Evolutionary conservation across 2,888 invertebrate genomes (phyloP), one percentile per base, ranked within the genome.

Genomic region (Psylliodes chrysocephalus): DNA sequence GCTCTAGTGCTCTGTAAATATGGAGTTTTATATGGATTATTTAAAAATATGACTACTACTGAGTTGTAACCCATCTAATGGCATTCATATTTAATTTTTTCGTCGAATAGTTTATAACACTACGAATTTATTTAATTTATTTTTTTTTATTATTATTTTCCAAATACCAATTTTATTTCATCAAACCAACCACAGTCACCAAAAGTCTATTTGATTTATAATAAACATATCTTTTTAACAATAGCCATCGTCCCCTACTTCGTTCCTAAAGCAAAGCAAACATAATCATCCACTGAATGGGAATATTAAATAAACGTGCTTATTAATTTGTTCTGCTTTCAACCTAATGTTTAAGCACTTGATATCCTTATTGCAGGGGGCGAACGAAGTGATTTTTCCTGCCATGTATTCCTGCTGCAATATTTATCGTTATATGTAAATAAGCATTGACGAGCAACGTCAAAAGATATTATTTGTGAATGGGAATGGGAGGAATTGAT

Each of bases 381-480:
- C 66, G 54, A 67, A 17, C 30, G 53, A 55, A 64, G 70, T 71
- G 76, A 79, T 79, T 78, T 78, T 78, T 79, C 72, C 73, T 18
- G 42, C 8, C 22, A n/a, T 25, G 14, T 46, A 22, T 14, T 44
- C 22, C 46, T 78, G 75, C 73, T 78, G 79, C 75, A 79, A 81
- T 80, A 78, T 80, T 80, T 79, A 80, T 79, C 76, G 74, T 75
- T 74, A 75, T 75, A 78, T 77, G 79, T 78, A 81, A 80, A 80
- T 79, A 79, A 74, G 74, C 83, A 82, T 81, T 82, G 81, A 80
- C 81, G 82, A 82, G 80, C 18, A 42, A 7, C 80, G 82, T 83
- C 83, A 69, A 66, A 65, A 61, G 61, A 63, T 51, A 62, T 65
- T 66, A n/a, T n/a, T n/a, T n/a, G n/a, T n/a, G n/a, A n/a, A n/a